A percentile compares a stretch with the other conserved stretches of the same genome.
phyloP scores from a whole-genome alignment of 2,113 vertebrate genomes.

The Elephas maximus region DNA sequence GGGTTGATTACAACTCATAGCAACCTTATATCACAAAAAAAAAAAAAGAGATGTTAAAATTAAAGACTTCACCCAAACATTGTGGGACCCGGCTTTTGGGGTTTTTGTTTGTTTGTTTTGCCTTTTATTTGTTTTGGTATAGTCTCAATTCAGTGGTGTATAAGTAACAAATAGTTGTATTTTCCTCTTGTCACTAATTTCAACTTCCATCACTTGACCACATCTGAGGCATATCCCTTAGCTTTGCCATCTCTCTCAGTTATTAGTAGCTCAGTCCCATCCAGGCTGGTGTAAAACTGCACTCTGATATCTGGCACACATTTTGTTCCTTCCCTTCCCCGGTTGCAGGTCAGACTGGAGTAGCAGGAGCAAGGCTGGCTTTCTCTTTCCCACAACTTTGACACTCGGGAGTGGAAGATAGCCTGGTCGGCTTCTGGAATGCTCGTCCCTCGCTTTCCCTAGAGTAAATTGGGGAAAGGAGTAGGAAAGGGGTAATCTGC shows the following conservation, averaged over 20 bases:
- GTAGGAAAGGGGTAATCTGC: background rate
- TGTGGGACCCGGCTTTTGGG: background rate
- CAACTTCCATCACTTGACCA: background rate
- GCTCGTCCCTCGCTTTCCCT: background rate
- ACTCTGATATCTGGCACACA: background rate
- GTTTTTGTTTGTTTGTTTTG: background rate
- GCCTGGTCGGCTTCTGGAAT: too few relatives aligned
- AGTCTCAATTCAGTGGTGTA: background rate
- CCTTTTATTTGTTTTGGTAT: background rate
- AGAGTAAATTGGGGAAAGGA: background rate
- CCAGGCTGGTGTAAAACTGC: background rate
- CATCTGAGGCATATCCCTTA: background rate
- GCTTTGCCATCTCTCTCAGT: background rate
- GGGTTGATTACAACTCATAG: too few relatives aligned
- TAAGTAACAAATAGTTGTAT: background rate
- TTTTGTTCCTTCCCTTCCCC: background rate
- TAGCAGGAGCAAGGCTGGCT: background rate
- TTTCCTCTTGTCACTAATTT: background rate
- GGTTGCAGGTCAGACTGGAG: rapidly evolving
- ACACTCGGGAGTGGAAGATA: background rate
- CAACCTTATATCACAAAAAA: too few relatives aligned
- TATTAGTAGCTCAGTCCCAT: background rate
- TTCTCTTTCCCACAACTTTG: background rate
- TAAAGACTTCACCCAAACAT: background rate
- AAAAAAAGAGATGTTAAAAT: background rate